Evolutionary conservation across 2,888 invertebrate genomes (phyloP), one percentile per base, ranked within the genome.

Genomic region (Ornithoptera priamus): DNA sequence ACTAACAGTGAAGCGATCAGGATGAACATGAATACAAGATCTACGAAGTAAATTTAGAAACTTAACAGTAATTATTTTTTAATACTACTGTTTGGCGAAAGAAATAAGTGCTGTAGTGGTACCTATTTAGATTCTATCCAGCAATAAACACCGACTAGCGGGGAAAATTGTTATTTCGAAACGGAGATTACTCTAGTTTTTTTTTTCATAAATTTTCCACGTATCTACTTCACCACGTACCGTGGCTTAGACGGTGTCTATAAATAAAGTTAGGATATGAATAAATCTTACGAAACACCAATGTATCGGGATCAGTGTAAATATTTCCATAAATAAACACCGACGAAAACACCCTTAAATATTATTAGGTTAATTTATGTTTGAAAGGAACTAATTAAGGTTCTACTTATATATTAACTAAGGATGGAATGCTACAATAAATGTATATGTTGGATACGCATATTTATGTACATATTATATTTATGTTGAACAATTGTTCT

Each of bases 281-380:
- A 81, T 78, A 73, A 76, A 77, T 80, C 81, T 88, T 87, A 85
- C 83, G 84, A 82, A 86, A 87, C 81, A 80, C 77, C 75, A 74
- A 76, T 72, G 77, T 80, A 80, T 80, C 77, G 77, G 79, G 76
- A 78, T 80, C 73, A 75, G 78, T 76, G 76, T 78, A 80, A 78
- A 82, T 79, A 82, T 82, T 86, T 85, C 85, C 86, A 85, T 85
- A 81, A 83, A 85, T 88, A 88, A 87, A 88, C 85, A 87, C 84
- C 88, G 86, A 88, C 84, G 88, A 84, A 87, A 88, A 7, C 39
- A 10, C 64, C 62, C 70, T 64, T 72, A 67, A 57, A 65, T 61
- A 70, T 58, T 63, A 58, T 60, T 62, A 61, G 60, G 59, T 39
- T 69, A 65, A 69, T 65, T 69, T 46, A 42, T 24, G 22, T 62